A percentile compares a stretch with the other conserved stretches of the same genome.
These are phyloP conservation scores for Sebastes cheni DNA, from an alignment of 2,797 vertebrate species.

Conservation along the genomic window DNA sequence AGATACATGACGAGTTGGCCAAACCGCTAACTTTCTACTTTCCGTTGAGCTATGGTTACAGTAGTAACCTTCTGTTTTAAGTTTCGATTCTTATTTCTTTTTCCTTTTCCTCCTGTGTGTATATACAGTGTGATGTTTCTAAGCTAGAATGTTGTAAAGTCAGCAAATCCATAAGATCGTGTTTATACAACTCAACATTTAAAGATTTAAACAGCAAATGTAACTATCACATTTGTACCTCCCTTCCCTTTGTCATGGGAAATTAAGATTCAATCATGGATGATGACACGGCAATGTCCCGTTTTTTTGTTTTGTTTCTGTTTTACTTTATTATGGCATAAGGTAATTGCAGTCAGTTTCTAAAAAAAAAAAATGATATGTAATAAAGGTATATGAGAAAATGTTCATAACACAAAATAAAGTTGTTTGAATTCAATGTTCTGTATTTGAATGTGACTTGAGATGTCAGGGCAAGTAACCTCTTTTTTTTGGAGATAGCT, in stretches of 20 bases:
- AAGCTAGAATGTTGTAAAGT: slow-evolving; percentile 71
- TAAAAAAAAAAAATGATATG: slow-evolving; percentile 61
- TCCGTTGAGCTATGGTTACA: slow-evolving; percentile 47
- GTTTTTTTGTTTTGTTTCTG: slow-evolving; percentile 39
- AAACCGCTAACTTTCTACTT: slow-evolving; percentile 18
- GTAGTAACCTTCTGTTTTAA: slow-evolving; percentile 31
- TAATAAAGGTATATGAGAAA: slow-evolving; percentile 76
- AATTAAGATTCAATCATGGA: slow-evolving; percentile 56
- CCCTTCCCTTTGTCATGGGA: slow-evolving; percentile 41
- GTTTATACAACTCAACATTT: slow-evolving; percentile 58
- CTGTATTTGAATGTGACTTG: slow-evolving; percentile 80
- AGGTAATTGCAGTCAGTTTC: slow-evolving; percentile 76
- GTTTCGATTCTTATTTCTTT: background rate
- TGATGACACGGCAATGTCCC: slow-evolving; percentile 61
- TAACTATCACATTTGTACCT: slow-evolving; percentile 61
- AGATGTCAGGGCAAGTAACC: slow-evolving; percentile 59
- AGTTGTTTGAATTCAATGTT: slow-evolving; percentile 81
- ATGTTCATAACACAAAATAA: slow-evolving; percentile 79
- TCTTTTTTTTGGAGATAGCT: slow-evolving; percentile 60
- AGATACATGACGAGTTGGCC: slow-evolving; percentile 36
- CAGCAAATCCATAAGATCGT: slow-evolving; percentile 55
- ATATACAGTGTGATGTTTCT: slow-evolving; percentile 71
- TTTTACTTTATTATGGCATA: slow-evolving; percentile 74
- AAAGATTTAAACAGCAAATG: slow-evolving; percentile 48
- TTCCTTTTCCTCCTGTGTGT: slow-evolving; percentile 43